Evolutionary conservation across 2,797 vertebrate genomes (phyloP), one percentile per base, ranked within the genome.

Genomic region (Okamejei kenojei): DNA sequence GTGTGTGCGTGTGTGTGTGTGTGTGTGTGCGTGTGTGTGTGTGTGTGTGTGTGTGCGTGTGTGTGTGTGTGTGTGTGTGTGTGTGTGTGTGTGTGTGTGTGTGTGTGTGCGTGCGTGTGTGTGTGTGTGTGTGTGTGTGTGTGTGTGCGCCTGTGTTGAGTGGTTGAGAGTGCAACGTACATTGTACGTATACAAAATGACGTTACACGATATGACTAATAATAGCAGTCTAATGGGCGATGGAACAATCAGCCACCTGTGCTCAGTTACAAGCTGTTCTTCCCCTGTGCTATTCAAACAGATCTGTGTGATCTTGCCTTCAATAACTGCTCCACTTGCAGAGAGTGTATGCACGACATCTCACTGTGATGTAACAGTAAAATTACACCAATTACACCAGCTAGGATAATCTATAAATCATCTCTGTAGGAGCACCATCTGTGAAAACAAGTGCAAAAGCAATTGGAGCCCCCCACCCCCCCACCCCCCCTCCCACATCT

Each of bases 341-440:
- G 84, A 17, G 63, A 68, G 29, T 88, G 84, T 35, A 35, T 88
- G 63, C 61, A 35, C 1, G 17, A 32, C 63, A 32, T 88, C 84
- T 88, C 61, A 35, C 84, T 35, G 63, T 88, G 84, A 21, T 68
- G 63, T 88, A 68, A 35, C 84, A 68, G 84, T 88, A 88, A 68
- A 88, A 88, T 88, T 68, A 35, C 61, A 88, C 84, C n/a, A 68
- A 88, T 88, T 68, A 88, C 84, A 61, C 63, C 17, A 21, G 84
- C 84, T 32, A 32, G n/a, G 84, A 65, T 88, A 88, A 88, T 35
- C 61, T 88, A 68, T 32, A 88, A 88, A 68, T 68, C 61, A 68
- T 35, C 84, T 32, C 63, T 3, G 61, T 68, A 68, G 84, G 82
- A 35, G n/a, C 63, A 10, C 84, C 17, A 8, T 88, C 84, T 88